A percentile compares a stretch with the other conserved stretches of the same genome.
These are phyloP conservation scores for Lepidurus couesii DNA, from an alignment of 1,140 invertebrate species.

Conservation along the genomic window DNA sequence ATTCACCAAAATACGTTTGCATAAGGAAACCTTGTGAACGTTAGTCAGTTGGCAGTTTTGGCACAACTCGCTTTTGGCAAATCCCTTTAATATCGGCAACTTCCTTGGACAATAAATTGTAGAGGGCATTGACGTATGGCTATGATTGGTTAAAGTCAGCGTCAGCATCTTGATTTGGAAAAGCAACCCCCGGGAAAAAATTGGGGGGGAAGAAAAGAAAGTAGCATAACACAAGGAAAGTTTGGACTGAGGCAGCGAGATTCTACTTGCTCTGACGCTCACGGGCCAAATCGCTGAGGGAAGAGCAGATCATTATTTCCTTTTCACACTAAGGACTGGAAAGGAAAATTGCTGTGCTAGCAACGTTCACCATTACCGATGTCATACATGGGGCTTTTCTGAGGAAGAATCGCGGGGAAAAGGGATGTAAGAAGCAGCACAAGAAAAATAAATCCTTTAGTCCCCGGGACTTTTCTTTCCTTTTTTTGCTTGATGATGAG, in stretches of 20 bases:
- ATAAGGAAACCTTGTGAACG: too few relatives aligned
- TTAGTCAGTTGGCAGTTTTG: too few relatives aligned
- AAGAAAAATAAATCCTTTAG: too few relatives aligned
- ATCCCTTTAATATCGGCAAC: not conserved
- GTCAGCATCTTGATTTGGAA: not conserved
- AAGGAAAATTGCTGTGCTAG: slow-evolving; percentile 18
- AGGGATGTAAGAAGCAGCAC: too few relatives aligned
- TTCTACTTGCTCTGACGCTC: not conserved
- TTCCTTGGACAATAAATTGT: slow-evolving; percentile 20
- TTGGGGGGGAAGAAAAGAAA: not conserved
- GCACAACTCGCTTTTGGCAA: not conserved
- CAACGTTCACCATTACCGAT: not conserved
- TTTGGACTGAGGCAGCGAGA: not conserved
- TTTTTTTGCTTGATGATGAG: not conserved
- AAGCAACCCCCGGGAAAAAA: not conserved
- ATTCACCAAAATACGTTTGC: too few relatives aligned
- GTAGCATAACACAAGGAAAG: not conserved
- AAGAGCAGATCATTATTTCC: slow-evolving; percentile 4
- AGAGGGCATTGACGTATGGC: not conserved
- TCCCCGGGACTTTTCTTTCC: too few relatives aligned
- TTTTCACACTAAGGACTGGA: not conserved
- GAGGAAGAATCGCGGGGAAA: too few relatives aligned
- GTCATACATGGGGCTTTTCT: not conserved
- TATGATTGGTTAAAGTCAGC: slow-evolving; percentile 14
- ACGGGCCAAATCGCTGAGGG: not conserved